Evolutionary conservation across 2,797 vertebrate species (phyloP).

Genomic region (Cryptoblepharus egeriae): DNA sequence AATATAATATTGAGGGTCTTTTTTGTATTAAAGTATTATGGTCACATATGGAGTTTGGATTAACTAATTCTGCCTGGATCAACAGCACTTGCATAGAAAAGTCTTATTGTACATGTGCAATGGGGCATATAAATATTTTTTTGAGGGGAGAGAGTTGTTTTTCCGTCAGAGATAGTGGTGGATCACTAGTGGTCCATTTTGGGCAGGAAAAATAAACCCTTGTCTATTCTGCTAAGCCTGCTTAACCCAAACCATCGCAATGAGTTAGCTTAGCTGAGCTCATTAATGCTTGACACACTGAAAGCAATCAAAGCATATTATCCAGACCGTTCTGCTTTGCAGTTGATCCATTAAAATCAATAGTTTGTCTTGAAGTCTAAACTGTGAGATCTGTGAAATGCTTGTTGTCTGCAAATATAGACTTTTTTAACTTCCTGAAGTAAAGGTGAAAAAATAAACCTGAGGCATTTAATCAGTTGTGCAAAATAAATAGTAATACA

Average conservation of each 20-base stretch:
- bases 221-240: background rate
- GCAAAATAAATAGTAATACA: background rate
- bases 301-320: background rate
- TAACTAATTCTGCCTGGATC: background rate
- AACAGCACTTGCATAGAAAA: background rate
- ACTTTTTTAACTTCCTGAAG: conserved; percentile 6
- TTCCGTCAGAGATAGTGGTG: background rate
- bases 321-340: background rate
- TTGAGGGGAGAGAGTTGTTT: background rate
- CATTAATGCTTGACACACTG: background rate
- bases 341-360: background rate
- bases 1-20: background rate
- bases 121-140: background rate
- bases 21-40: background rate
- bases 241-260: background rate
- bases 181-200: background rate
- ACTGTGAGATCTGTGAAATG: background rate
- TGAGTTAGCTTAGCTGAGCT: background rate
- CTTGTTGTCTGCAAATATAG: background rate
- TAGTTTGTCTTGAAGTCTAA: background rate
- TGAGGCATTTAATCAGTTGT: conserved; percentile 17
- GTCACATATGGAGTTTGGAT: background rate
- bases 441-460: background rate
- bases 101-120: background rate
- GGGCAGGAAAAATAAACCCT: background rate